A percentile compares a stretch with the other conserved stretches of the same genome.
Evolutionary conservation across 2,797 vertebrate genomes (phyloP).

Genomic region (Betta splendens): DNA sequence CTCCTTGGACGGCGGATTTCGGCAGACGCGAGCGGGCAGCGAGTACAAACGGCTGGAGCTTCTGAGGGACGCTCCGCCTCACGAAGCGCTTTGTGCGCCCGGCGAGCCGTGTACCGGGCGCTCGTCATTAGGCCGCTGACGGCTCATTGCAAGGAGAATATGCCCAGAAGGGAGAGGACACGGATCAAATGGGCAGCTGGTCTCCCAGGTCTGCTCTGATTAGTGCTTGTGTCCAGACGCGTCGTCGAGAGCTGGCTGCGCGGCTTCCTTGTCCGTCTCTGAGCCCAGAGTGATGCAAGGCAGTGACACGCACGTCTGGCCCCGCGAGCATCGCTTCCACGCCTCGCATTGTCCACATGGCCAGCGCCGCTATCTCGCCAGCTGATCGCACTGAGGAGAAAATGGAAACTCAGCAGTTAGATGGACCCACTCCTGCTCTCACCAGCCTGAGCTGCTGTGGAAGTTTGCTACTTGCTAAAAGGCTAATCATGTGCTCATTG

Average conservation of each 20-base stretch:
- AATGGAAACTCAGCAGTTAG: conserved; percentile 4
- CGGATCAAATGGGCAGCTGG: conserved; percentile 65
- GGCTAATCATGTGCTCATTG: not conserved
- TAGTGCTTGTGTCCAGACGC: conserved; percentile 50
- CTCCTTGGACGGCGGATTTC: conserved; percentile 35
- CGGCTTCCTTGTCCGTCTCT: conserved; percentile 39
- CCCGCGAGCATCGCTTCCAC: conserved; percentile 41
- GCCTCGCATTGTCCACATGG: conserved; percentile 37
- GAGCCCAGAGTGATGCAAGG: conserved; percentile 56
- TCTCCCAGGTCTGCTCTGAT: conserved; percentile 61
- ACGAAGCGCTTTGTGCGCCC: conserved; percentile 37
- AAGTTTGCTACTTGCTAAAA: no score
- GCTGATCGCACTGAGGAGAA: conserved; percentile 13
- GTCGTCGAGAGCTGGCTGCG: conserved; percentile 25
- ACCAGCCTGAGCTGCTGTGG: conserved; percentile 5
- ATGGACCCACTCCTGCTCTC: conserved; percentile 1
- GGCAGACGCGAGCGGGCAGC: conserved; percentile 18
- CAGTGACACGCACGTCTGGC: conserved; percentile 46
- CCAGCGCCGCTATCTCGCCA: conserved; percentile 24
- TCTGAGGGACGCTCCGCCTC: conserved; percentile 34
- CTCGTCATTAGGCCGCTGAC: conserved; percentile 60
- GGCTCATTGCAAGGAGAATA: conserved; percentile 52
- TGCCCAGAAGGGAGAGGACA: conserved; percentile 55
- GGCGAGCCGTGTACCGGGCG: conserved; percentile 44
- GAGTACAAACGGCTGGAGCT: conserved; percentile 24